These are phyloP conservation scores for Whitmania pigra DNA, from an alignment of 1,140 invertebrate species.

Conservation along the genomic window DNA sequence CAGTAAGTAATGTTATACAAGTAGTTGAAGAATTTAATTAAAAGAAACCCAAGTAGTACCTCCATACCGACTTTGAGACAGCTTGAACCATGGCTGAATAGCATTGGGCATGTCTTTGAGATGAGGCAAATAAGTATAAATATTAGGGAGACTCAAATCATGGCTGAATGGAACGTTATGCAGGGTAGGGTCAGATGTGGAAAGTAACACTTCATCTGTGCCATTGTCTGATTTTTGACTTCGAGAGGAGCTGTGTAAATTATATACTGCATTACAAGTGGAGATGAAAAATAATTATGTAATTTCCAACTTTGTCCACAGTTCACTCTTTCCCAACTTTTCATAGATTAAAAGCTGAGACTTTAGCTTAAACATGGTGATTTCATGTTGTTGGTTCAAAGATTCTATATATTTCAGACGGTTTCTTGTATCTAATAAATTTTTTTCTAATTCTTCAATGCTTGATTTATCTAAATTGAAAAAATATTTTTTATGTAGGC, in stretches of 20 bases:
- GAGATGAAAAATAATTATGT: not conserved
- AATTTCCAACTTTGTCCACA: not conserved
- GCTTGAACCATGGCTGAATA: constrained; percentile 61
- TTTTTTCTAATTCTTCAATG: constrained; percentile 1
- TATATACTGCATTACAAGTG: not conserved
- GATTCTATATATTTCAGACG: not conserved
- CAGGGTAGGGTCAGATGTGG: not conserved
- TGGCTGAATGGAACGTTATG: constrained; percentile 29
- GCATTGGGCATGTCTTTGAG: constrained; percentile 64
- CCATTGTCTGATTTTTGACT: not conserved
- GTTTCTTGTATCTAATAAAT: not conserved
- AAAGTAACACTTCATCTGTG: not conserved
- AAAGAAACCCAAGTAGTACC: constrained; percentile 37
- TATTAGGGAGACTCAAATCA: constrained; percentile 55
- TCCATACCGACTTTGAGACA: constrained; percentile 59
- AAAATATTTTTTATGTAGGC: not conserved
- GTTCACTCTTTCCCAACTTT: not conserved
- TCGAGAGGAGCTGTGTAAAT: not conserved
- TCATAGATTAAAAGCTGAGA: not conserved
- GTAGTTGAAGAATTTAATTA: not conserved
- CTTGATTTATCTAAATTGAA: not conserved
- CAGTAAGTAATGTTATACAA: not conserved
- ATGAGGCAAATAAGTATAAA: constrained; percentile 76
- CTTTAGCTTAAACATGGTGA: not conserved
- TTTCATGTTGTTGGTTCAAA: constrained; percentile 11